A percentile compares a stretch with the other conserved stretches of the same genome.
Evolutionary conservation across 1,140 invertebrate species (phyloP).

Genomic region (Chironomus tepperi): DNA sequence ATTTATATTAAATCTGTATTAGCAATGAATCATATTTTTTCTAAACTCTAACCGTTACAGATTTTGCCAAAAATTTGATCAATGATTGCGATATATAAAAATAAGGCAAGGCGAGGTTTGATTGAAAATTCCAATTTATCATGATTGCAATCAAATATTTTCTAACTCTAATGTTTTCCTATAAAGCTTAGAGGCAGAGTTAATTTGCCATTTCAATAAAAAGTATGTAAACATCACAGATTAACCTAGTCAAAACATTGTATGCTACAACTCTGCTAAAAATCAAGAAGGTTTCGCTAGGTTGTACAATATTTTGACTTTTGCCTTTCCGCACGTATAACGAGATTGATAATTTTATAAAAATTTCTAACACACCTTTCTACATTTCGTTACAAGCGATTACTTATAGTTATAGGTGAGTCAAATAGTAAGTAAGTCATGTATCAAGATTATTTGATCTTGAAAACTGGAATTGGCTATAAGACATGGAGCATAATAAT

Average conservation of each 20-base stretch:
- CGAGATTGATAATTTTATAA: too few species aligned
- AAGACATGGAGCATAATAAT: background rate
- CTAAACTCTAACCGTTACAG: background rate
- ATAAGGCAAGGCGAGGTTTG: background rate
- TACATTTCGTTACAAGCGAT: background rate
- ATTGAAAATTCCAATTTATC: background rate
- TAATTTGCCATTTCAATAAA: too few species aligned
- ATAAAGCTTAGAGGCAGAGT: background rate
- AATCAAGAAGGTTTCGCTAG: background rate
- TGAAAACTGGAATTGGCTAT: conserved; percentile 5
- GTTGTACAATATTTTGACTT: background rate
- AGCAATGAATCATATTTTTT: background rate
- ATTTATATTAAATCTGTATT: too few species aligned
- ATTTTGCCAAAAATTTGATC: background rate
- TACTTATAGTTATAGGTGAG: background rate
- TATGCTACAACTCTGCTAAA: too few species aligned
- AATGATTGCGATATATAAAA: background rate
- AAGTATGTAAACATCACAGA: too few species aligned
- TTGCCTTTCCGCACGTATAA: background rate
- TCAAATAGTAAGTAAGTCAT: background rate
- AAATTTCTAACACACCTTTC: background rate
- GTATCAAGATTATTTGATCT: conserved; percentile 13
- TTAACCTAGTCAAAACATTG: too few species aligned
- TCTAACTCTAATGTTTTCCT: background rate
- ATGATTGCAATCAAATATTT: background rate